Evolutionary conservation across 2,888 invertebrate species (phyloP).

Genomic region (Andrena camellia): DNA sequence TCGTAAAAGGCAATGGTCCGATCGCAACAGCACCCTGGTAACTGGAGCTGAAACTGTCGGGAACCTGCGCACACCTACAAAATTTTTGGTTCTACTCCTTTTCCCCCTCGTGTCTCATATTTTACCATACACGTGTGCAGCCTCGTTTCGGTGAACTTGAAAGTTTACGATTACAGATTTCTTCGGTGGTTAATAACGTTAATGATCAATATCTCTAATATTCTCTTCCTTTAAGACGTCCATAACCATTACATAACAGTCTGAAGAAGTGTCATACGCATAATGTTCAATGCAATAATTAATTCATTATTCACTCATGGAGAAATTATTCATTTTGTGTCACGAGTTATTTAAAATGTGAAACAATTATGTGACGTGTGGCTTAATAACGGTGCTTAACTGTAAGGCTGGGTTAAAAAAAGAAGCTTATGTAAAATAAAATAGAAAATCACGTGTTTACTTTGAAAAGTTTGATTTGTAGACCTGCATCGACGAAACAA

Average conservation of each 20-base stretch:
- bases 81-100: constrained; percentile 38
- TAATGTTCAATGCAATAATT: background rate
- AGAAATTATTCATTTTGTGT: background rate
- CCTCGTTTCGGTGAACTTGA: constrained; percentile 9
- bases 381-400: too few relatives aligned
- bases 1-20: constrained; percentile 82
- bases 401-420: too few relatives aligned
- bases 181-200: background rate
- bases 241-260: background rate
- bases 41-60: constrained; percentile 74
- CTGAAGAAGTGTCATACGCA: background rate
- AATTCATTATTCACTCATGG: background rate
- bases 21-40: constrained; percentile 75
- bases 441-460: background rate
- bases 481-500: background rate
- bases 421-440: too few relatives aligned
- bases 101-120: background rate
- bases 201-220: background rate
- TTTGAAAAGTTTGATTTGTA: background rate
- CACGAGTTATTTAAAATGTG: too few relatives aligned
- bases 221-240: too few relatives aligned
- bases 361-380: too few relatives aligned
- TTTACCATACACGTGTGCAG: background rate
- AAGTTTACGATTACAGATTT: background rate
- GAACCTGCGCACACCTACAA: constrained; percentile 47